These are phyloP conservation scores for Lithophane ornitopus DNA, from an alignment of 2,888 invertebrate species.

Conservation along the genomic window DNA sequence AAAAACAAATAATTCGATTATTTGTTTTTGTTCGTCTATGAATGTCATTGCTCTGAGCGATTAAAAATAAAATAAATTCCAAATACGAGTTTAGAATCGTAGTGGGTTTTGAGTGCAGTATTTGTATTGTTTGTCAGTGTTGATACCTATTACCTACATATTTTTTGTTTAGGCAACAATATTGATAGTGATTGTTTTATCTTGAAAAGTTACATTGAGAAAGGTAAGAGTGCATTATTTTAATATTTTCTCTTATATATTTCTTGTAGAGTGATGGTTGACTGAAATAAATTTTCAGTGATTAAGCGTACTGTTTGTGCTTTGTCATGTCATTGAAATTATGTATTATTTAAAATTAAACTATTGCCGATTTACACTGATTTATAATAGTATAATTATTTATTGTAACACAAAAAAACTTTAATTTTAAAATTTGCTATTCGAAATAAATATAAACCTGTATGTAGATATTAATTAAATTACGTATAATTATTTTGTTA, in stretches of 20 bases:
- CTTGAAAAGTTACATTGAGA: constrained; percentile 62
- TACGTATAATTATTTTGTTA: neutral
- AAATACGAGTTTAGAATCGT: constrained; percentile 64
- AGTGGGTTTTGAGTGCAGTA: constrained; percentile 76
- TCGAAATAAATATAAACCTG: neutral
- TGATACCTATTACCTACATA: constrained; percentile 44
- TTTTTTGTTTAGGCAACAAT: constrained; percentile 59
- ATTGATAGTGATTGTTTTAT: constrained; percentile 62
- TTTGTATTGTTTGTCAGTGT: constrained; percentile 50
- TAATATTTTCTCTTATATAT: constrained; percentile 13
- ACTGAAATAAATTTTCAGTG: constrained; percentile 13
- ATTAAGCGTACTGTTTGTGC: constrained; percentile 29
- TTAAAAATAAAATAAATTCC: constrained; percentile 64
- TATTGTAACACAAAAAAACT: neutral
- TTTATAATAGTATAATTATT: neutral
- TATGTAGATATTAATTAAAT: neutral
- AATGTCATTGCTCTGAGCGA: constrained; percentile 77
- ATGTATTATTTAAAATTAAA: constrained; percentile 23
- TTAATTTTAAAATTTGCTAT: neutral
- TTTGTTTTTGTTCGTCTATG: too few species aligned
- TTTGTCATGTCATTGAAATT: constrained; percentile 48
- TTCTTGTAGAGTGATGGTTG: neutral
- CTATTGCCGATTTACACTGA: constrained; percentile 20
- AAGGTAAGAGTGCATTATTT: constrained; percentile 70
- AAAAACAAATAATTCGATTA: constrained; percentile 38